Percentiles rank a stretch among this genome's conserved stretches.
phyloP scores from a whole-genome alignment of 2,888 invertebrate species.

The Mythimna lalbum region DNA sequence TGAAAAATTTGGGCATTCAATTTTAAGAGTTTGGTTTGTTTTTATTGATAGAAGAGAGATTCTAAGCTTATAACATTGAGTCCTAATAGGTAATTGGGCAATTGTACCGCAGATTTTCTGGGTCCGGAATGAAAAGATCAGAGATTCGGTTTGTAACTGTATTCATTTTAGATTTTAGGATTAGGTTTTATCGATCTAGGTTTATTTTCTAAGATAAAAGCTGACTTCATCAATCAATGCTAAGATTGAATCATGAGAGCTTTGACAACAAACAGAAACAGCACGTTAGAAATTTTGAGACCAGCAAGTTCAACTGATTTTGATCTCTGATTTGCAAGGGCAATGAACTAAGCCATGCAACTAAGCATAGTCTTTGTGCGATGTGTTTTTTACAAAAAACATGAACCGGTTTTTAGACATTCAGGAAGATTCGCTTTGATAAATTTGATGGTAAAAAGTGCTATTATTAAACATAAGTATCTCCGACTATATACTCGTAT shows the following conservation, averaged over 20 bases:
- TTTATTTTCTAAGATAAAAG: background rate
- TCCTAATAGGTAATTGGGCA: background rate
- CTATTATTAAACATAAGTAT: too few species aligned
- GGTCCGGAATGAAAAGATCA: background rate
- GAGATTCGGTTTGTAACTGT: background rate
- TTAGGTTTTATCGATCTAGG: background rate
- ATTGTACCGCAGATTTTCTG: background rate
- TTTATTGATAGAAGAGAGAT: constrained; percentile 16
- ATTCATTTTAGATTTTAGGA: background rate
- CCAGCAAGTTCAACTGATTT: constrained; percentile 7
- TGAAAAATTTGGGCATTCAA: constrained; percentile 39
- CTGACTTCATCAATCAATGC: background rate
- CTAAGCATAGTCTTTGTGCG: background rate
- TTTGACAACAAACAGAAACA: background rate
- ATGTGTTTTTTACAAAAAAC: constrained; percentile 21
- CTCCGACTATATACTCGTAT: too few species aligned
- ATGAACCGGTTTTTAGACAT: constrained; percentile 31
- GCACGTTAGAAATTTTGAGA: background rate
- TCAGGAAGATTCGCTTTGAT: constrained; percentile 13
- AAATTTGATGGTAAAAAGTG: too few species aligned
- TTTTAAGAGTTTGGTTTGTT: constrained; percentile 35
- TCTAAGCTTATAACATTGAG: background rate
- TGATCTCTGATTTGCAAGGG: constrained; percentile 6
- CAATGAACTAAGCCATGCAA: constrained; percentile 19
- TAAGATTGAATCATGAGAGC: background rate